These are phyloP conservation scores for Physella acuta DNA, from an alignment of 1,140 invertebrate species.

Conservation along the genomic window DNA sequence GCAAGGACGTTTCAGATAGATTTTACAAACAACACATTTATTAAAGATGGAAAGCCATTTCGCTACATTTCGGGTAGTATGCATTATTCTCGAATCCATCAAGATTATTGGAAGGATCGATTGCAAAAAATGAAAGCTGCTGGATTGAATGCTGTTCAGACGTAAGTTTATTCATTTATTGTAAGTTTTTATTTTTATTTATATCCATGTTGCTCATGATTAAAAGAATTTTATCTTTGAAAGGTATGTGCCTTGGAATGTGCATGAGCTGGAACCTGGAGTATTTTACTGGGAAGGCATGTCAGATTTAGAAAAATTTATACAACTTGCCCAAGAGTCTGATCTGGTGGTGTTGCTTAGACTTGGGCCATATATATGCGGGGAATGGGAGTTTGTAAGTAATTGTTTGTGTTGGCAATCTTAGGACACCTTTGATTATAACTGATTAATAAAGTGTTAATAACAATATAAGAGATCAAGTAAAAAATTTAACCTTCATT, in stretches of 20 bases:
- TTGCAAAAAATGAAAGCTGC: conserved; percentile 80
- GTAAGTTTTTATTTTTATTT: no score
- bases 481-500: no score
- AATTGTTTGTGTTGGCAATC: no score
- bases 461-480: no score
- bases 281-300: conserved; percentile 75
- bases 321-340: conserved; percentile 79
- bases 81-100: conserved; percentile 87
- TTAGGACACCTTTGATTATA: neutral
- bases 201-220: no score
- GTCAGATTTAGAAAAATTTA: conserved; percentile 74
- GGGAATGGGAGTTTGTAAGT: conserved; percentile 77
- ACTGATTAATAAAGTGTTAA: conserved; percentile 39
- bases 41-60: conserved; percentile 81
- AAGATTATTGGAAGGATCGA: conserved; percentile 80
- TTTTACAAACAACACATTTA: conserved; percentile 74
- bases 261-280: conserved; percentile 78
- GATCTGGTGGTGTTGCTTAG: conserved; percentile 81
- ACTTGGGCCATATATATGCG: conserved; percentile 92
- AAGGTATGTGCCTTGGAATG: conserved; percentile 91
- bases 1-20: conserved; percentile 66
- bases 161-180: no score
- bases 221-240: no score
- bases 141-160: conserved; percentile 65
- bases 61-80: conserved; percentile 86